phyloP scores from a whole-genome alignment of 2,888 invertebrate species.

The Schrankia costaestrigalis region DNA sequence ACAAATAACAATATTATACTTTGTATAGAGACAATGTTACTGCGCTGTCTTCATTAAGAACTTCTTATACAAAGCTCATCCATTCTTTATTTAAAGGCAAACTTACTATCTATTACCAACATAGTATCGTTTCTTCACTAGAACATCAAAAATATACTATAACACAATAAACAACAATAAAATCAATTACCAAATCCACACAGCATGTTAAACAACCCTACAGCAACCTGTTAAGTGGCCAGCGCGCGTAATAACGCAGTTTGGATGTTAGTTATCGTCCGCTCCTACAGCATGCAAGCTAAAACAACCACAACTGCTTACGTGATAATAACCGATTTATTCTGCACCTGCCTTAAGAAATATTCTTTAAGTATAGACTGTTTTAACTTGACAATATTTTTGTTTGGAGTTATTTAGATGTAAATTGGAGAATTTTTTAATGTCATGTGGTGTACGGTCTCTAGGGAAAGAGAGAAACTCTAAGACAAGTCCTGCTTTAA shows the following conservation, averaged over 20 bases:
- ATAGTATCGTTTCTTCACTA: too few species aligned
- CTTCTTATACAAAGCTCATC: background rate
- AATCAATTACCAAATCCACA: constrained; percentile 3
- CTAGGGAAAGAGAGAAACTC: too few species aligned
- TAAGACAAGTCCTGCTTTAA: too few species aligned
- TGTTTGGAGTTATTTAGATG: too few species aligned
- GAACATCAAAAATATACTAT: background rate
- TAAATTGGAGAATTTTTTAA: too few species aligned
- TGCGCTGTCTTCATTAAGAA: too few species aligned
- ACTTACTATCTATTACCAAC: too few species aligned
- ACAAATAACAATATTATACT: too few species aligned
- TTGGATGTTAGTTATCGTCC: constrained; percentile 44
- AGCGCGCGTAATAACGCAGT: constrained; percentile 50
- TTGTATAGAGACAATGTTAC: too few species aligned
- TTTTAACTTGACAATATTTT: constrained; percentile 5
- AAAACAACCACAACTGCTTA: constrained; percentile 29
- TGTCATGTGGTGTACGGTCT: too few species aligned
- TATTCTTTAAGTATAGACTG: constrained; percentile 3
- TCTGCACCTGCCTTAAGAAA: constrained; percentile 20
- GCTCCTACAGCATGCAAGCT: constrained; percentile 26
- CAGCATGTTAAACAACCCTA: constrained; percentile 18
- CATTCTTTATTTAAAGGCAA: background rate
- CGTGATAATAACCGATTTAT: constrained; percentile 38
- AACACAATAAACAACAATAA: background rate
- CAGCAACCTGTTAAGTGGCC: constrained; percentile 30